Evolutionary conservation across 2,797 vertebrate species (phyloP).

Genomic region (Intellagama lesueurii): DNA sequence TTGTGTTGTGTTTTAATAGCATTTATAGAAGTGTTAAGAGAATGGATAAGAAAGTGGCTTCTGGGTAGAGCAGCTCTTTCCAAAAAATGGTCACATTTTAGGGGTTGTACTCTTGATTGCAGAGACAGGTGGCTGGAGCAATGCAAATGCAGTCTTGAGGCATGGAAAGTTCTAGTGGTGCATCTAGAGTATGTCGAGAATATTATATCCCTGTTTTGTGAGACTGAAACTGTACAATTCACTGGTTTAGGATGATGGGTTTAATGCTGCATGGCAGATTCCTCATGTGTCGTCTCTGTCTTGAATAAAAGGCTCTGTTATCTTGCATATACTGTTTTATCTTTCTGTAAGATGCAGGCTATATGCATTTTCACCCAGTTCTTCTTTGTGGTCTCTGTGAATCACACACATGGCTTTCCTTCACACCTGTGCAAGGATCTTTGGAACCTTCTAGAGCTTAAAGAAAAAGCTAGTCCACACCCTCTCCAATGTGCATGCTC

Average conservation of each 20-base stretch:
- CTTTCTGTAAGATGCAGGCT: neutral
- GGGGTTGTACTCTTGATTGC: fast-evolving
- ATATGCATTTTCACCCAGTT: too few relatives aligned
- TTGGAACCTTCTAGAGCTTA: too few relatives aligned
- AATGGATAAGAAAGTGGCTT: neutral
- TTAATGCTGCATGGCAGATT: neutral
- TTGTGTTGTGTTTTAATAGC: neutral
- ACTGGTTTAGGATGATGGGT: neutral
- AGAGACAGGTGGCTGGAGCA: neutral
- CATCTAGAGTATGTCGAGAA: neutral
- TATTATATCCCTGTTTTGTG: neutral
- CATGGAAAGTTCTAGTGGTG: neutral
- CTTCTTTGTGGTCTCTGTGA: too few relatives aligned
- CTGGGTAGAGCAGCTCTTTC: neutral
- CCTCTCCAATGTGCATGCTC: too few relatives aligned
- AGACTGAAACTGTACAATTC: neutral
- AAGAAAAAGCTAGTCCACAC: too few relatives aligned
- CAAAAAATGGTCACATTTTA: neutral
- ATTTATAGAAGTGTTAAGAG: neutral
- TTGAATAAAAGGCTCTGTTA: neutral
- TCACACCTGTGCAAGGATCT: too few relatives aligned
- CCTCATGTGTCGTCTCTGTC: neutral
- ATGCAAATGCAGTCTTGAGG: neutral
- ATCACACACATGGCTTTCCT: too few relatives aligned
- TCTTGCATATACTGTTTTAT: neutral